phyloP scores from a whole-genome alignment of 35 echinoderm and acorn worm species.

The Strongylocentrotus purpuratus region DNA sequence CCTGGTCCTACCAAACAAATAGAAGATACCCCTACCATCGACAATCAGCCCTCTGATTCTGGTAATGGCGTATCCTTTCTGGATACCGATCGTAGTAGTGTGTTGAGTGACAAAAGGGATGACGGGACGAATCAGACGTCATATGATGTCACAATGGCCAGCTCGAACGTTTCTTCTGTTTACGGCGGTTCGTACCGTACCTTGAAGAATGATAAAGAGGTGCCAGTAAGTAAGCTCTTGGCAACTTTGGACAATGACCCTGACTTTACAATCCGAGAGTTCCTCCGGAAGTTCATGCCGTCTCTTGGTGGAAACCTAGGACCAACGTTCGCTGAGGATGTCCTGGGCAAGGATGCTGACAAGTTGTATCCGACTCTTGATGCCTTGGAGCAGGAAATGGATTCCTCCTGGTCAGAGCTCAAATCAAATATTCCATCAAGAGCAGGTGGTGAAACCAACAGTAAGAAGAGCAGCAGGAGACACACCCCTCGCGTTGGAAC shows the following conservation, averaged over 20 bases:
- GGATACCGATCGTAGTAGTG: neutral
- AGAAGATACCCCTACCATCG: neutral
- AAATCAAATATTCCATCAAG: conserved; percentile 35
- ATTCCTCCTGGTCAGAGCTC: neutral
- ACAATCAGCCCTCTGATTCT: neutral
- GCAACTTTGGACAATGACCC: conserved; percentile 77
- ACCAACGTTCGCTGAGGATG: neutral
- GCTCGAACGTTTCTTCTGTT: neutral
- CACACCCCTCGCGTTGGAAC: conserved; percentile 37
- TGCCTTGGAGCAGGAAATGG: neutral
- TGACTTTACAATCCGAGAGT: conserved; percentile 76
- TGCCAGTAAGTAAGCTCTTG: conserved; percentile 63
- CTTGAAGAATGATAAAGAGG: conserved; percentile 25
- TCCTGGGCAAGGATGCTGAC: conserved; percentile 35
- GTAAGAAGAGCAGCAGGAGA: conserved; percentile 37
- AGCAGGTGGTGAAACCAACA: neutral
- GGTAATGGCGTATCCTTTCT: neutral
- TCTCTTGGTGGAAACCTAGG: neutral
- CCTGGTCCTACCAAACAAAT: neutral
- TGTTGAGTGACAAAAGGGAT: neutral
- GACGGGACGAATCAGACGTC: neutral
- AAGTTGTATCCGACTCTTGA: conserved; percentile 22
- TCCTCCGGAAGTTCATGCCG: conserved; percentile 67
- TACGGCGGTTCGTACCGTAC: neutral
- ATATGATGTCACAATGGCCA: neutral